A percentile compares a stretch with the other conserved stretches of the same genome.
Conservation (phyloP, 1,140 invertebrate species). For the Leptinotarsa lineolata region DNA sequence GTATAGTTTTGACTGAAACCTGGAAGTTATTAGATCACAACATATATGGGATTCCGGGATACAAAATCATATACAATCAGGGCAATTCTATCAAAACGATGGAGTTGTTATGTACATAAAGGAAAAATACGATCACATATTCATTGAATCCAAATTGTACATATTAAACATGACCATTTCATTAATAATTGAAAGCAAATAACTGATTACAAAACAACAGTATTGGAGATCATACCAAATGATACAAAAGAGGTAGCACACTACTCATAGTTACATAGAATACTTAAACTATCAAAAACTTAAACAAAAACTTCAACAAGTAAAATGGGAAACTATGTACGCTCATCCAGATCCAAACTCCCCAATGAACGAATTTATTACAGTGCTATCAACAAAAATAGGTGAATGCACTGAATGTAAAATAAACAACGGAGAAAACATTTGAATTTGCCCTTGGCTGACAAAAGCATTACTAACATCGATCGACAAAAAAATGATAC, state of each 20-base stretch:
- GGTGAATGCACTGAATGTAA: too few species aligned
- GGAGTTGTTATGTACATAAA: slow-evolving; percentile 9
- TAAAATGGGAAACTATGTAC: too few species aligned
- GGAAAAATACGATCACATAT: slow-evolving; percentile 14
- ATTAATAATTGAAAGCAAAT: slow-evolving; percentile 14
- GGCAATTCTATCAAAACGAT: slow-evolving; percentile 12
- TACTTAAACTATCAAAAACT: too few species aligned
- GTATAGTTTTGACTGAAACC: slow-evolving; percentile 16
- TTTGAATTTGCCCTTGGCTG: too few species aligned
- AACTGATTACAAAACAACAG: slow-evolving; percentile 17
- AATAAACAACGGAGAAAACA: too few species aligned
- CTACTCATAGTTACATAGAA: too few species aligned
- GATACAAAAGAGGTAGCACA: too few species aligned
- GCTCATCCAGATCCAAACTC: too few species aligned
- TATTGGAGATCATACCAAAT: too few species aligned
- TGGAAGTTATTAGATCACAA: slow-evolving; percentile 16
- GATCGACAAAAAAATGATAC: background rate
- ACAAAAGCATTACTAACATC: slow-evolving; percentile 4
- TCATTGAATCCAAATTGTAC: background rate
- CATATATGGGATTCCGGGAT: slow-evolving; percentile 11
- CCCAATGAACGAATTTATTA: too few species aligned
- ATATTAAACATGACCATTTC: slow-evolving; percentile 17
- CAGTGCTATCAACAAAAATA: too few species aligned
- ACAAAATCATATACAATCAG: slow-evolving; percentile 12
- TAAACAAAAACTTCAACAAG: too few species aligned